Evolutionary conservation across 2,113 vertebrate species (phyloP).

Genomic region (Chelonoidis abingdonii): DNA sequence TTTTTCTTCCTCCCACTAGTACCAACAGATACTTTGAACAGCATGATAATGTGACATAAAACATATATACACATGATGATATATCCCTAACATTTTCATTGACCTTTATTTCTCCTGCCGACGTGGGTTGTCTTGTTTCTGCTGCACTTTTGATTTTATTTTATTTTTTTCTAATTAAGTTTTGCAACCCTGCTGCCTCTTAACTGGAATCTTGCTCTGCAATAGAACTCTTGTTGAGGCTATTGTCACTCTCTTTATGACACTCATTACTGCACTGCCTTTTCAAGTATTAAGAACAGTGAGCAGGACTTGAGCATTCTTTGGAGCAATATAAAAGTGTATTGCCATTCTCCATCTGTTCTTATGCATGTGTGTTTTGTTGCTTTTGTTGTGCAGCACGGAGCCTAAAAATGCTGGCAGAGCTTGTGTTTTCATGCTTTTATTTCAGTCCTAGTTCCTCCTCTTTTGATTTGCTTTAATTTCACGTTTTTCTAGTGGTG

Average conservation of each 20-base stretch:
- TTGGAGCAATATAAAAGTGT: slow-evolving; percentile 36
- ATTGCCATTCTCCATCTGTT: neutral
- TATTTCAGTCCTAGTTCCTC: slow-evolving; percentile 30
- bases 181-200: neutral
- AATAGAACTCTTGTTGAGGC: neutral
- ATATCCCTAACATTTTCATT: slow-evolving; percentile 29
- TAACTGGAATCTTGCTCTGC: neutral
- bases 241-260: neutral
- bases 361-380: neutral
- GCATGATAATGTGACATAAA: neutral
- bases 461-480: slow-evolving; percentile 28
- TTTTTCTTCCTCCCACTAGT: slow-evolving; percentile 8
- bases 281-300: neutral
- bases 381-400: neutral
- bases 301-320: neutral
- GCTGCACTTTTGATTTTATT: neutral
- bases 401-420: neutral
- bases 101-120: slow-evolving; percentile 48
- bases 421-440: slow-evolving; percentile 39
- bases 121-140: neutral
- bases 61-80: neutral
- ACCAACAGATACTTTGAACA: slow-evolving; percentile 36
- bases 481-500: slow-evolving; percentile 38
- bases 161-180: slow-evolving; percentile 1
- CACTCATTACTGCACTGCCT: neutral